Evolutionary conservation across 2,888 invertebrate species (phyloP).

Genomic region (Pegoplata infirma): DNA sequence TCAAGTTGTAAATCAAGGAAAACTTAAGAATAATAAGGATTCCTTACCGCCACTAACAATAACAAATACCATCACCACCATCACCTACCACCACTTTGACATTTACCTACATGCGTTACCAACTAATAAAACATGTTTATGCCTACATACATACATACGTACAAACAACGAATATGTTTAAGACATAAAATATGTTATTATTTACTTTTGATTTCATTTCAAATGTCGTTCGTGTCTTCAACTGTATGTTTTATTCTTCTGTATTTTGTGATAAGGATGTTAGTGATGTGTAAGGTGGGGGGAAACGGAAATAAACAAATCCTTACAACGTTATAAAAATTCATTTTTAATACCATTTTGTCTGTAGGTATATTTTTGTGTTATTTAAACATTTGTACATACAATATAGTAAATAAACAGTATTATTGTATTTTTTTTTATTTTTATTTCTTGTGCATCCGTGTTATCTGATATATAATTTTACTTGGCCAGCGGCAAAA

Average conservation of each 20-base stretch:
- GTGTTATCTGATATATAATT: conserved; percentile 25
- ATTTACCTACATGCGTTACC: not conserved
- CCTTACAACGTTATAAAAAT: not conserved
- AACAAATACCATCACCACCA: no score
- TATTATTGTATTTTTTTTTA: not conserved
- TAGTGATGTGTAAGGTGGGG: not conserved
- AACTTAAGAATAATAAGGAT: not conserved
- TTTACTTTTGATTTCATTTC: conserved; percentile 27
- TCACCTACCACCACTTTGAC: not conserved
- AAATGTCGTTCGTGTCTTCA: not conserved
- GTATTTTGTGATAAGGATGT: not conserved
- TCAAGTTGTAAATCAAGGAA: conserved; percentile 2
- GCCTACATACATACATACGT: not conserved
- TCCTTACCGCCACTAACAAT: not conserved
- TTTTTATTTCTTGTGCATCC: conserved; percentile 8
- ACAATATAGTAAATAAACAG: not conserved
- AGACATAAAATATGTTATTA: not conserved
- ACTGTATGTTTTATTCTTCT: not conserved
- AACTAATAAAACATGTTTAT: conserved; percentile 12
- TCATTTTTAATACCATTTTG: conserved; percentile 33
- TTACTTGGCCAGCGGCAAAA: conserved; percentile 35
- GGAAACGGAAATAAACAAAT: not conserved
- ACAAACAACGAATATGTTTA: not conserved
- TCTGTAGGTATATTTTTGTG: not conserved
- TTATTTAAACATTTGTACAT: not conserved